Percentiles rank a stretch among this genome's conserved stretches.
Evolutionary conservation across 1,140 invertebrate genomes (phyloP).

Genomic region (Lycorma delicatula): DNA sequence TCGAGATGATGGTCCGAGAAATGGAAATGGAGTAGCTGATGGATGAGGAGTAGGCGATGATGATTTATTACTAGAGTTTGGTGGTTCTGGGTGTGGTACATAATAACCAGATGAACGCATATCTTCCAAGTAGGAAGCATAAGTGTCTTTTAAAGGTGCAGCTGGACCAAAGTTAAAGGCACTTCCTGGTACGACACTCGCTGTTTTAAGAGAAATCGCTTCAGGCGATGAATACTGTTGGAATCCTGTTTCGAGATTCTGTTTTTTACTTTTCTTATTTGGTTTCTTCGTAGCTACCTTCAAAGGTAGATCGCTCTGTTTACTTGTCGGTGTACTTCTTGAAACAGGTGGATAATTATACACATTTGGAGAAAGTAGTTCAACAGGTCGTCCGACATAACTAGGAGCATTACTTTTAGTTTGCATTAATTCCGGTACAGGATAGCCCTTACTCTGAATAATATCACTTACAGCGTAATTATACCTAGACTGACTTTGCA

Average conservation of each 20-base stretch:
- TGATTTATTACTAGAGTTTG: constrained; percentile 41
- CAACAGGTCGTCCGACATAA: constrained; percentile 15
- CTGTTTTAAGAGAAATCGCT: constrained; percentile 46
- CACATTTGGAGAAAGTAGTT: constrained; percentile 5
- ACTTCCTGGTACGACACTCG: constrained; percentile 54
- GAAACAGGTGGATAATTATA: constrained; percentile 16
- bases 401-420: constrained; percentile 15
- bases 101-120: constrained; percentile 27
- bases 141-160: constrained; percentile 41
- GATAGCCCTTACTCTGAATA: constrained; percentile 21
- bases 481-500: constrained; percentile 20
- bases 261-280: constrained; percentile 31
- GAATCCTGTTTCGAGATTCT: constrained; percentile 36
- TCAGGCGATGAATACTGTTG: constrained; percentile 47
- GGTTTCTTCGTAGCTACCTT: constrained; percentile 22
- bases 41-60: constrained; percentile 34
- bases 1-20: constrained; percentile 41
- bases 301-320: constrained; percentile 8
- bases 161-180: constrained; percentile 59
- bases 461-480: constrained; percentile 20
- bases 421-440: constrained; percentile 25
- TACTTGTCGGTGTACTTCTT: constrained; percentile 8
- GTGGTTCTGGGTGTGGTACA: constrained; percentile 20
- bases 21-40: constrained; percentile 39
- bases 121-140: constrained; percentile 52